Percentiles rank a stretch among this genome's conserved stretches.
These are phyloP conservation scores for Emys orbicularis DNA, from an alignment of 2,797 vertebrate genomes.

Conservation along the genomic window DNA sequence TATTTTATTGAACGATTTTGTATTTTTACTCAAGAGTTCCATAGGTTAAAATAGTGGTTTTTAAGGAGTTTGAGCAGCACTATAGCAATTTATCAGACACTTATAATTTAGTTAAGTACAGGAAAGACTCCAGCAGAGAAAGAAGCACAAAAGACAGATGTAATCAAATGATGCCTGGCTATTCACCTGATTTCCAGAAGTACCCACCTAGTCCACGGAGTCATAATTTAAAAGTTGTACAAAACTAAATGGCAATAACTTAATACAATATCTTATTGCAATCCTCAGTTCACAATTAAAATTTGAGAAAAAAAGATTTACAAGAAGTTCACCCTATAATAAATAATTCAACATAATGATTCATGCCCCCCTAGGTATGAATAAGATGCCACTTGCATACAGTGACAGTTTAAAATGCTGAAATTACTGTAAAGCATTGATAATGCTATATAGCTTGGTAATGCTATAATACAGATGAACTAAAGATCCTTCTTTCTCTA, in stretches of 20 bases:
- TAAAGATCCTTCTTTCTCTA: not conserved
- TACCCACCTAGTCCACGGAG: not conserved
- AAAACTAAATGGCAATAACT: not conserved
- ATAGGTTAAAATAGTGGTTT: not conserved
- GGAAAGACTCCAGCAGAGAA: not conserved
- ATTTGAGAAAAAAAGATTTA: not conserved
- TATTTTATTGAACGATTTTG: not conserved
- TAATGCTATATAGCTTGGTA: too few species aligned
- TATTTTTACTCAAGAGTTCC: not conserved
- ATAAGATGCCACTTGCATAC: too few species aligned
- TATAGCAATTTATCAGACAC: not conserved
- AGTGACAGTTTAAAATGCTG: too few species aligned
- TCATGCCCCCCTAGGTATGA: not conserved
- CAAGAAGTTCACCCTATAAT: not conserved
- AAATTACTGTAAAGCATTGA: too few species aligned
- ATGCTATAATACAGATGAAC: not conserved
- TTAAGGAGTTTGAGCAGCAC: not conserved
- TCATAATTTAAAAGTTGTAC: not conserved
- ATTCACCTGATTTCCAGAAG: not conserved
- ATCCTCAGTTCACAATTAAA: not conserved
- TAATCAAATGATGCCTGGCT: not conserved
- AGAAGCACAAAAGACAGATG: not conserved
- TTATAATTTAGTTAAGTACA: not conserved
- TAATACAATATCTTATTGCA: not conserved
- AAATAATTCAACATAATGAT: not conserved